phyloP scores from a whole-genome alignment of 2,888 invertebrate genomes.

The Clanis bilineata region DNA sequence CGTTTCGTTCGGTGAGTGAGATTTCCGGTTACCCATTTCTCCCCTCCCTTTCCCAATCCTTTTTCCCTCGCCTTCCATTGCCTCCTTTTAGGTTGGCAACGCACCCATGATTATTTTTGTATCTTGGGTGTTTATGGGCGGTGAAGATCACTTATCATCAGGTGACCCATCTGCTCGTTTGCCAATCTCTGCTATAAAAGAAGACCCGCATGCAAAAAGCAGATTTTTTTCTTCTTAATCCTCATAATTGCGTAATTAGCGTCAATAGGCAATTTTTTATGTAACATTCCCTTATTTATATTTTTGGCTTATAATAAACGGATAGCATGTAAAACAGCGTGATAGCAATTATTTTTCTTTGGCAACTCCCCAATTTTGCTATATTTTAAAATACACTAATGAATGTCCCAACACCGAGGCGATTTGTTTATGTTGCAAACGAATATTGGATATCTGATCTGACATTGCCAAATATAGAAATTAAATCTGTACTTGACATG shows the following conservation, averaged over 20 bases:
- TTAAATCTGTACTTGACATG: background rate
- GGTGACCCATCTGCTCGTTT: too few species aligned
- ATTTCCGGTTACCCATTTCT: too few species aligned
- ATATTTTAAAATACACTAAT: background rate
- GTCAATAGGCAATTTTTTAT: background rate
- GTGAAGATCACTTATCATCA: too few species aligned
- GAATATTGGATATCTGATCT: background rate
- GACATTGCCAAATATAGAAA: background rate
- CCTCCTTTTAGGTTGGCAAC: too few species aligned
- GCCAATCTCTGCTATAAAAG: too few species aligned
- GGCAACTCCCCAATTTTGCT: constrained; percentile 32
- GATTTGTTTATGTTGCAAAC: background rate
- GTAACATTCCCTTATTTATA: background rate
- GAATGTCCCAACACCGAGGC: background rate
- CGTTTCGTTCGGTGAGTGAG: too few species aligned
- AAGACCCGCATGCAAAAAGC: too few species aligned
- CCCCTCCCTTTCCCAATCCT: too few species aligned
- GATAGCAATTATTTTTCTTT: constrained; percentile 22
- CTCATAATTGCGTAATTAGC: background rate
- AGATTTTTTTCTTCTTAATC: too few species aligned
- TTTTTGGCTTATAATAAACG: background rate
- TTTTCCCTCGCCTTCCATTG: too few species aligned
- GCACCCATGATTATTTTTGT: too few species aligned
- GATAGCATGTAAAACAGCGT: background rate
- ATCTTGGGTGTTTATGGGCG: too few species aligned